Base-by-base conservation (phyloP, 2,888 invertebrate genomes). In the Nowickia ferox region DNA sequence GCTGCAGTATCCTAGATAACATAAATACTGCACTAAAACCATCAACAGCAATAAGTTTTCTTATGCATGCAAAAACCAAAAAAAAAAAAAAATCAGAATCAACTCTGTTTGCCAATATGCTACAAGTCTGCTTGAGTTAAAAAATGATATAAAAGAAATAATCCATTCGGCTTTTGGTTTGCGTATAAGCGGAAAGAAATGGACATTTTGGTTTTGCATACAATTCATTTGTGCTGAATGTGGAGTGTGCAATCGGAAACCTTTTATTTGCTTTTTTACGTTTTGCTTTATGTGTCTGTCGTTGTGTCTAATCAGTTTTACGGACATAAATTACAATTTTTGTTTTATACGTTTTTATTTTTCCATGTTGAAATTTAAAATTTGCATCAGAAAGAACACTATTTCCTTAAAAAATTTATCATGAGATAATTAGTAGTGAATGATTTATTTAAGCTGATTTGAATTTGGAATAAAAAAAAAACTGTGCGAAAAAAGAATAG, bases 261-360 rank as follows among this genome's bases (percentile, higher is more conserved):
- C 63, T 78, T 74, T 82, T 85, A 75, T 81, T 30, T 30, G 6
- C n/a, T 6, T 82, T 78, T 65, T 4, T 59, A 77, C 57, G 13
- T 46, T 55, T 71, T 61, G 46, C 15, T 48, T 68, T 75, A 61
- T 86, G 61, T 72, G 79, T 83, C 79, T 72, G 79, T 83, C 79
- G 66, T 76, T 80, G 79, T 80, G 82, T 86, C 83, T 86, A 83
- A 86, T 86, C 86, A 83, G 86, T 80, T 86, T 86, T 61, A 68
- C 66, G 76, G 48, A 44, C 86, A 86, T 86, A 86, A 86, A 86
- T 86, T 80, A 86, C 82, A 86, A 82, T 86, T 83, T 78, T 79
- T 75, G 46, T 63, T 76, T 72, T 48, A 53, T 74, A 48, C 51
- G 46, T 38, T n/a, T 30, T 30, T 30, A 6, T 69, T 30, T 48